Evolutionary conservation across 2,113 vertebrate species (phyloP).

Genomic region (Nannobrachium achirus): DNA sequence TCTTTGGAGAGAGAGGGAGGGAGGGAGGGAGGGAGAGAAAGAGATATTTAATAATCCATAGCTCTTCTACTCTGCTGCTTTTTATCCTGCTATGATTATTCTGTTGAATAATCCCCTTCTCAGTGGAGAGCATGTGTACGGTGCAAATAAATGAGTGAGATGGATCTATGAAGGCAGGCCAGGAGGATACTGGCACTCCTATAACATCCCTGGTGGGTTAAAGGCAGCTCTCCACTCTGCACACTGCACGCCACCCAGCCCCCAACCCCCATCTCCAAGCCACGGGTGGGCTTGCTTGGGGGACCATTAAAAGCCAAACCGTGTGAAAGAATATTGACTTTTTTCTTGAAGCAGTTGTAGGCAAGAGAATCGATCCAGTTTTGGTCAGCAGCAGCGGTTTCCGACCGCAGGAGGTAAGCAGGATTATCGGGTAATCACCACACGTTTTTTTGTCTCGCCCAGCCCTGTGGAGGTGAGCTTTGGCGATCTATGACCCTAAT

Average conservation of each 20-base stretch:
- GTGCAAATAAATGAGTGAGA: constrained; percentile 12
- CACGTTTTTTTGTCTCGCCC: constrained; percentile 1
- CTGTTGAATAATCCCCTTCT: constrained; percentile 10
- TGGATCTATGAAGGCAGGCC: constrained; percentile 32
- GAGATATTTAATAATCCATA: constrained; percentile 38
- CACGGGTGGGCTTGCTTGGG: neutral
- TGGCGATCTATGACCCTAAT: no score
- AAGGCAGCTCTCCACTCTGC: neutral
- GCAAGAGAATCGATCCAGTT: constrained; percentile 51
- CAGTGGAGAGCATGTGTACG: neutral
- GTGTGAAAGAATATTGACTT: constrained; percentile 41
- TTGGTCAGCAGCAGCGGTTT: constrained; percentile 40
- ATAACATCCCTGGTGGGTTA: constrained; percentile 14
- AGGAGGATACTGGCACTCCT: neutral
- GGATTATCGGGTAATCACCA: constrained; percentile 25
- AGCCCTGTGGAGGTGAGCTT: neutral
- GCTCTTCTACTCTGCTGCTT: constrained; percentile 16
- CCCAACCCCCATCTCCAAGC: neutral
- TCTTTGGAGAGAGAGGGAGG: neutral
- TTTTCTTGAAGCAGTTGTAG: constrained; percentile 44
- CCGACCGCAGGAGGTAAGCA: constrained; percentile 39
- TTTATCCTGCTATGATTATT: constrained; percentile 20
- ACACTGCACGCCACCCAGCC: neutral
- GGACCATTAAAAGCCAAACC: constrained; percentile 29
- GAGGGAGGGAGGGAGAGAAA: constrained; percentile 1